Conservation (phyloP, 1,140 invertebrate genomes). For the Kradibia gibbosae region DNA sequence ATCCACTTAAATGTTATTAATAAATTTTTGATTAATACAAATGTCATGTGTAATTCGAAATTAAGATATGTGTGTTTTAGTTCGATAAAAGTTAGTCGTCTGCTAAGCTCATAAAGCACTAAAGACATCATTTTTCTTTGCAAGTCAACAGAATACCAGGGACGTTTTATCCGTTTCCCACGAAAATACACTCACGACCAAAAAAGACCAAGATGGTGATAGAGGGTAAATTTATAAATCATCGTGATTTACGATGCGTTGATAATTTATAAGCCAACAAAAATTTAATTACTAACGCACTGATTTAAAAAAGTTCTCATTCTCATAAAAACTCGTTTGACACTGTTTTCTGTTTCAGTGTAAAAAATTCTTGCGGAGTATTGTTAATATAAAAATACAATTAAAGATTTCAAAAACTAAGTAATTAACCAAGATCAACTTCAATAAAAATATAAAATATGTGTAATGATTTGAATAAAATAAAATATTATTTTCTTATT, state of each 20-base stretch:
- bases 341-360: not conserved
- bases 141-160: not conserved
- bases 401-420: too few relatives aligned
- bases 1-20: too few relatives aligned
- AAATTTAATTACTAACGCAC: not conserved
- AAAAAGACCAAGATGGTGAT: not conserved
- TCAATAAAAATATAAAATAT: too few relatives aligned
- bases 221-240: constrained; percentile 4
- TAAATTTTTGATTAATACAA: too few relatives aligned
- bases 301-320: not conserved
- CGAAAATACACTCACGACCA: constrained; percentile 13
- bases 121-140: constrained; percentile 25
- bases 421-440: too few relatives aligned
- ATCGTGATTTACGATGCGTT: constrained; percentile 22
- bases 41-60: too few relatives aligned
- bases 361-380: not conserved
- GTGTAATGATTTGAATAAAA: too few relatives aligned
- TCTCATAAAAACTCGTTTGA: not conserved
- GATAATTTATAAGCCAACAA: constrained; percentile 5
- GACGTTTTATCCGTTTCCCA: constrained; percentile 35
- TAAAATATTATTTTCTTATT: too few relatives aligned
- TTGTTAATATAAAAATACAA: too few relatives aligned
- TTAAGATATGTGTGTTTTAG: too few relatives aligned
- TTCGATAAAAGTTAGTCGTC: not conserved
- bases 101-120: not conserved